A percentile compares a stretch with the other conserved stretches of the same genome.
These are phyloP conservation scores for Erannis defoliaria DNA, from an alignment of 2,888 invertebrate species.

Conservation along the genomic window DNA sequence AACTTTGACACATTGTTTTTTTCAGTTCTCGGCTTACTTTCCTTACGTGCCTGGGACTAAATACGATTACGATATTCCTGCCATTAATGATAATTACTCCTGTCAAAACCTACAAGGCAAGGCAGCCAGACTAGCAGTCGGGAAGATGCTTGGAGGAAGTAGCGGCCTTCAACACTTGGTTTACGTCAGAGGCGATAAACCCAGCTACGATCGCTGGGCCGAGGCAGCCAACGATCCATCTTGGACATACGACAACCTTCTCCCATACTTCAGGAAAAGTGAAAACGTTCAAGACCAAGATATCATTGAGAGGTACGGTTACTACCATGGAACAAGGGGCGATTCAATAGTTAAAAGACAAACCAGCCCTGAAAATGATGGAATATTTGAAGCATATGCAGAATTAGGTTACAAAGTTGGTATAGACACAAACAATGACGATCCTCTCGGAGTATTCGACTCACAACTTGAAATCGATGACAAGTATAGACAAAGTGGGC, in stretches of 20 bases:
- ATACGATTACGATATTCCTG: constrained; percentile 28
- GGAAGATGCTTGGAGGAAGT: constrained; percentile 40
- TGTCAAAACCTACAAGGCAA: constrained; percentile 17
- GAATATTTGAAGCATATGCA: background rate
- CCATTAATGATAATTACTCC: constrained; percentile 18
- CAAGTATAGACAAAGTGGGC: constrained; percentile 76
- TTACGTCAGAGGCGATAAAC: background rate
- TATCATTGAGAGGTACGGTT: background rate
- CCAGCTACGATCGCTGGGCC: constrained; percentile 31
- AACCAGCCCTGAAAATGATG: background rate
- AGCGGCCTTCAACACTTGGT: constrained; percentile 34
- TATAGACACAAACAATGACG: constrained; percentile 36
- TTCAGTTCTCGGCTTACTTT: constrained; percentile 11
- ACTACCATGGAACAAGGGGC: constrained; percentile 7
- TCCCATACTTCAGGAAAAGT: constrained; percentile 32
- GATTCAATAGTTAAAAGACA: background rate
- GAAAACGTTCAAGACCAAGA: constrained; percentile 6
- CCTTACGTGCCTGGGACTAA: constrained; percentile 2
- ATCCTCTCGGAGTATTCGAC: constrained; percentile 69
- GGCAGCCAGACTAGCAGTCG: constrained; percentile 10
- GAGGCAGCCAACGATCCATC: constrained; percentile 18
- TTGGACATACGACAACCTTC: constrained; percentile 33
- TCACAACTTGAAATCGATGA: constrained; percentile 72
- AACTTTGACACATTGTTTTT: background rate
- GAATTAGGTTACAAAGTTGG: constrained; percentile 69